These are phyloP conservation scores for Callimico goeldii DNA, from an alignment of 2,797 vertebrate genomes.

Conservation along the genomic window DNA sequence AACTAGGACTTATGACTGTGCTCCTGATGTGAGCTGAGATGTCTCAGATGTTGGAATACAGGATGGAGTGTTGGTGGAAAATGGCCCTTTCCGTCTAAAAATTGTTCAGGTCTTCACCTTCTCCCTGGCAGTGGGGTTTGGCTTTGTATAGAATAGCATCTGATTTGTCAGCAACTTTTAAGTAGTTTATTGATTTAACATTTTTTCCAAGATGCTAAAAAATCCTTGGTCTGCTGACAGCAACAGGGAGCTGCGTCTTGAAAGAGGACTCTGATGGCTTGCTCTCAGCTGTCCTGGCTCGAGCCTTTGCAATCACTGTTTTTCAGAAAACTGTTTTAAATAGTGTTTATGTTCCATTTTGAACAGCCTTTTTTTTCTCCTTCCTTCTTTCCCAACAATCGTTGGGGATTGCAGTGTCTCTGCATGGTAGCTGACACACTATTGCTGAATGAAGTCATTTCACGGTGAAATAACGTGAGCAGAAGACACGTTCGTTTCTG, in stretches of 20 bases:
- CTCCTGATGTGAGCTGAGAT: background rate
- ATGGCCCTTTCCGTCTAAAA: conserved; percentile 77
- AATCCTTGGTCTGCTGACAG: conserved; percentile 74
- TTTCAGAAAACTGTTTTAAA: conserved; percentile 73
- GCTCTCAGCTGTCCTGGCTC: conserved; percentile 57
- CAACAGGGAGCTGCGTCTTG: conserved; percentile 53
- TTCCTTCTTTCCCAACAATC: background rate
- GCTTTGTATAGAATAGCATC: conserved; percentile 79
- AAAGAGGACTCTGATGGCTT: conserved; percentile 59
- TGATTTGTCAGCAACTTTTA: conserved; percentile 79
- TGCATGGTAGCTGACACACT: background rate
- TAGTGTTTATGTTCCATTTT: conserved; percentile 67
- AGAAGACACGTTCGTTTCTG: conserved; percentile 54
- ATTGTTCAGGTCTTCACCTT: conserved; percentile 75
- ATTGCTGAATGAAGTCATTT: conserved; percentile 76
- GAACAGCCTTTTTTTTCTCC: background rate
- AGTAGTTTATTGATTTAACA: conserved; percentile 84
- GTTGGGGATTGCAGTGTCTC: conserved; percentile 42
- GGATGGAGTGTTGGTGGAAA: conserved; percentile 41
- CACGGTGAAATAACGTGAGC: conserved; percentile 64
- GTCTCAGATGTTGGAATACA: conserved; percentile 19
- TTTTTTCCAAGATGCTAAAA: conserved; percentile 79
- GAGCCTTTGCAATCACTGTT: conserved; percentile 54
- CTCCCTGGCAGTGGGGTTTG: conserved; percentile 65
- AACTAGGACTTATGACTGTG: background rate